A percentile compares a stretch with the other conserved stretches of the same genome.
Evolutionary conservation across 2,888 invertebrate species (phyloP).

Genomic region (Cyclophora albipunctata): DNA sequence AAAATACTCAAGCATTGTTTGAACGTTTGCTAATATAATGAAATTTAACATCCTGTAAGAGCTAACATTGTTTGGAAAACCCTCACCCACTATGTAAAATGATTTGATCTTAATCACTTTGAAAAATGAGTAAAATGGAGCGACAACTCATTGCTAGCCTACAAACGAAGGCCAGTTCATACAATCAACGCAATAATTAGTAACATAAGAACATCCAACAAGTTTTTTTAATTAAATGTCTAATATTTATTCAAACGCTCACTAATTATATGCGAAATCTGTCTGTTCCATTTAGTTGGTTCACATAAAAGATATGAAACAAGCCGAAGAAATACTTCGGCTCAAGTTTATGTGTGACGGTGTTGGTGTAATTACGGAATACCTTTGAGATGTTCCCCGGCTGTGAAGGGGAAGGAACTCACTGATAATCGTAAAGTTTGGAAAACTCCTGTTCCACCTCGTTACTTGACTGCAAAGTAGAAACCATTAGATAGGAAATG

Average conservation of each 20-base stretch:
- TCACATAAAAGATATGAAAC: conserved; percentile 27
- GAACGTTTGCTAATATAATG: no score
- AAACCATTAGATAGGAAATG: conserved; percentile 26
- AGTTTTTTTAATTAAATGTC: conserved; percentile 6
- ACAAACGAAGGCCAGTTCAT: neutral
- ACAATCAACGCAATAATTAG: neutral
- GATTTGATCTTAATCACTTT: no score
- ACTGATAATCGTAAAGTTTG: conserved; percentile 37
- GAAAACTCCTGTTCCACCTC: conserved; percentile 7
- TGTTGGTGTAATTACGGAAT: conserved; percentile 39
- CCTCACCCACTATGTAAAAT: no score
- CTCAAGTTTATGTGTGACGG: conserved; percentile 31
- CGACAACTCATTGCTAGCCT: no score
- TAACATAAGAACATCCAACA: neutral
- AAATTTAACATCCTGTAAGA: no score
- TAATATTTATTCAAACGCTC: conserved; percentile 23
- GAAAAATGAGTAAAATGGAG: no score
- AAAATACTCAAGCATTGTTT: no score
- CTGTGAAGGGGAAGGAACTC: conserved; percentile 25
- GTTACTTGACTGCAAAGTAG: neutral
- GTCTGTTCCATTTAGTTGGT: conserved; percentile 19
- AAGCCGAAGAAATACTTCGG: conserved; percentile 28
- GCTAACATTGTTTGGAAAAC: no score
- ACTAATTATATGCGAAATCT: conserved; percentile 30
- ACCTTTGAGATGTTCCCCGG: conserved; percentile 23